Percentiles rank a stretch among this genome's conserved stretches.
phyloP scores from a whole-genome alignment of 2,113 vertebrate species.

The Ramphastos sulfuratus region DNA sequence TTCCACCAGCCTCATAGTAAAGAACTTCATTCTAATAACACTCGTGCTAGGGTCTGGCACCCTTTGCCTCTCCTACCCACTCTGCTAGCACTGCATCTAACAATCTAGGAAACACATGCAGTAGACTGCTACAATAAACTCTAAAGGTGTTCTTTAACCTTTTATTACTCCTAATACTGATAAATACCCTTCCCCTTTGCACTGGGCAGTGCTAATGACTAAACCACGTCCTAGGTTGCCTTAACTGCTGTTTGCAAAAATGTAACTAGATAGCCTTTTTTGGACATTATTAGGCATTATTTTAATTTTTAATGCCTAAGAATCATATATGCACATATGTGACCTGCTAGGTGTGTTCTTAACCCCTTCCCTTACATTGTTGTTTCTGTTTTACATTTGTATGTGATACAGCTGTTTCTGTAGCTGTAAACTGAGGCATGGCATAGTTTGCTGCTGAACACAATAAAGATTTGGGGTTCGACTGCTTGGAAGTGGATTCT shows the following conservation, averaged over 20 bases:
- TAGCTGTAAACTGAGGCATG: accelerated
- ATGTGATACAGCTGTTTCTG: neutral
- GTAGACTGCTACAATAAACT: accelerated
- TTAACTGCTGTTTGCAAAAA: neutral
- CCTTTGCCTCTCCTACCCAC: accelerated
- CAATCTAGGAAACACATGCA: accelerated
- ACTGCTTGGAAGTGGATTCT: neutral
- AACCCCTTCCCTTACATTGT: neutral
- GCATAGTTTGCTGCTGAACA: neutral
- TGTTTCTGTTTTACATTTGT: neutral
- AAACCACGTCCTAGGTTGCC: neutral
- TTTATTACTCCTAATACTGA: neutral
- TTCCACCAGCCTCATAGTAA: no score
- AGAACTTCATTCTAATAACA: no score
- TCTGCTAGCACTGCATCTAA: accelerated
- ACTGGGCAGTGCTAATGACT: neutral
- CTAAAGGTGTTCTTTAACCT: neutral
- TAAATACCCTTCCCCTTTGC: neutral
- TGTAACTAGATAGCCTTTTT: neutral
- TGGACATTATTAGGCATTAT: neutral
- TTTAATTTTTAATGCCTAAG: neutral
- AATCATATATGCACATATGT: neutral
- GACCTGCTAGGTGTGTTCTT: neutral
- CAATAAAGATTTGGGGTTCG: neutral
- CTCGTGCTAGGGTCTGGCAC: neutral